Evolutionary conservation across 1,140 invertebrate genomes (phyloP).

Genomic region (Heterodera carotae): DNA sequence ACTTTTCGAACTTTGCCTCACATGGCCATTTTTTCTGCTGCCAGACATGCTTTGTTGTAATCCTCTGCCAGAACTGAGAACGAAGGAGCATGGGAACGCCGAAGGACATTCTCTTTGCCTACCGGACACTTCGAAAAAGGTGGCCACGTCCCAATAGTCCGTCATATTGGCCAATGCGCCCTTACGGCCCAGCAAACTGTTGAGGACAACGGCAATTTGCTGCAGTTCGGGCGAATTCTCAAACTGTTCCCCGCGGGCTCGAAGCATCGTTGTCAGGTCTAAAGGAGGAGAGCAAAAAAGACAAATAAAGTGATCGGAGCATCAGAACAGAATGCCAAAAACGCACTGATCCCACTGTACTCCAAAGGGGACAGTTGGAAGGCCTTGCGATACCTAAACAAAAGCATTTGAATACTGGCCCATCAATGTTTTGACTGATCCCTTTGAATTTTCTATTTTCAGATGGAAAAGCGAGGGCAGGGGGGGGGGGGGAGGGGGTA

Average conservation of each 20-base stretch:
- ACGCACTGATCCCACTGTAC: conserved; percentile 86
- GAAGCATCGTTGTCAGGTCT: conserved; percentile 89
- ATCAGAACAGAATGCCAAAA: not conserved
- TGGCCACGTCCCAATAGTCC: conserved; percentile 99
- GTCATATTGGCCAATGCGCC: conserved; percentile 86
- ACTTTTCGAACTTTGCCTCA: not conserved
- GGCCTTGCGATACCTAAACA: conserved; percentile 82
- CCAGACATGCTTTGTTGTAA: conserved; percentile 93
- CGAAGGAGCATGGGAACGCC: conserved; percentile 15
- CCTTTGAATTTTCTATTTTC: no score
- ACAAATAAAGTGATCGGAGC: not conserved
- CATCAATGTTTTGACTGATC: no score
- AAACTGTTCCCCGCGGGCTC: conserved; percentile 95
- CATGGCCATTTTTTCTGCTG: conserved; percentile 97
- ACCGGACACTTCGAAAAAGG: conserved; percentile 93
- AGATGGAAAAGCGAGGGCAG: no score
- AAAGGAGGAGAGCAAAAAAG: not conserved
- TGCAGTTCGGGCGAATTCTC: conserved; percentile 85
- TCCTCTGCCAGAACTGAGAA: conserved; percentile 84
- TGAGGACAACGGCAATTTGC: conserved; percentile 87
- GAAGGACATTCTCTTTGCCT: conserved; percentile 1
- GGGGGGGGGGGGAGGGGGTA: no score
- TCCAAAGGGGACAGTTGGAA: conserved; percentile 97
- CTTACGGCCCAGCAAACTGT: conserved; percentile 96
- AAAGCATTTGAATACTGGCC: not conserved